Evolutionary conservation across 2,113 vertebrate species (phyloP), one percentile per base, ranked within the genome.

Genomic region (Chroicocephalus ridibundus): DNA sequence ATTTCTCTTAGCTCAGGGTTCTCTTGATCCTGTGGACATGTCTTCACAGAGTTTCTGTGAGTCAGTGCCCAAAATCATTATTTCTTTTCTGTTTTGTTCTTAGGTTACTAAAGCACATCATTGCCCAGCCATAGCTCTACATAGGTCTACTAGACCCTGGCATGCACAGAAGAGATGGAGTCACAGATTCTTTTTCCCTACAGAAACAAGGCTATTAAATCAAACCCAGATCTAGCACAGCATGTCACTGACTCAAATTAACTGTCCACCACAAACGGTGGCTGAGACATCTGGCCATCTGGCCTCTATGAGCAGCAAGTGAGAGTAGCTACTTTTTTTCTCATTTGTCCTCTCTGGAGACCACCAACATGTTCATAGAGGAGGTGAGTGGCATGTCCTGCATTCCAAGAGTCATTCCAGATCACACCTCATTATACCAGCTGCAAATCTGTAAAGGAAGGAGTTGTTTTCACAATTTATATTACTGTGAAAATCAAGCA

Each of bases 361-460:
- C 36, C 9, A 42, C 24, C 7, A 80, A 1, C 32, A 58, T 38
- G 27, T 54, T 82, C 32, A 88, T 0, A 80, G 54, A 80, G 24
- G 25, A 74, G 25, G 13, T 0, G 0, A 80, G 26, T 60, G 7
- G 10, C 25, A 21, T 2, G 2, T 78, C 16, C 49, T 77, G 15
- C 32, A 44, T 58, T 94, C 26, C 75, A 78, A 44, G 42, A 77
- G 44, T 29, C 40, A 60, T 52, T 84, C 19, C 52, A 79, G 38
- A 58, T 64, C 22, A 38, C 18, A 25, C 3, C 4, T 81, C 10
- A 0, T 65, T 91, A 55, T 3, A 82, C 3, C 9, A 79, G 44
- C 52, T 31, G 11, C 22, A 58, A 55, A 65, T 34, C 34, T 65
- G 21, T 11, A 64, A 27, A 71, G 25, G 14, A 78, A 72, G 32